Base-by-base conservation (phyloP, 1,140 invertebrate genomes). In the Kradibia gibbosae region DNA sequence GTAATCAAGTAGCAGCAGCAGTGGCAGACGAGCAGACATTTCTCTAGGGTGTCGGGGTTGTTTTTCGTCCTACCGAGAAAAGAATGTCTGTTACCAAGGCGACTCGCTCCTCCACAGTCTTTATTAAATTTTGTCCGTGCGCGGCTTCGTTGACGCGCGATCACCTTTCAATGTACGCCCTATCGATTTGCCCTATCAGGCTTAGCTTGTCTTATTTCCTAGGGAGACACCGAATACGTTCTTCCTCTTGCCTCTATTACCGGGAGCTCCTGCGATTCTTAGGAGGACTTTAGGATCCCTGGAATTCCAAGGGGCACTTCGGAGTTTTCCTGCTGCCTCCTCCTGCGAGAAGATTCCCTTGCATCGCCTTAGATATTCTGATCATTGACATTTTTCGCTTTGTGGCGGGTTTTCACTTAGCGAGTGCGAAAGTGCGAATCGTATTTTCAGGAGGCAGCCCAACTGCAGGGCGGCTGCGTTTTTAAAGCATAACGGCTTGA, bases 51-150 rank as follows among this genome's bases (percentile, higher is more conserved):
- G 3, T 39, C 7, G 20, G 34, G 34, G 34, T 39, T 39, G 34
- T 39, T 20, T 67, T 36, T 20, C 60, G 20, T 20, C 13, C 8
- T 10, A 15, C 31, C 5, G 60, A 36, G 20, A n/a, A 31, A 53
- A 67, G 55, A 39, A 20, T 17, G 39, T 45, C 25, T 45, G 70
- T 82, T 74, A 22, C 76, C 81, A 73, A n/a, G 81, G 36, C 71
- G 39, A 82, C 71, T 10, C 7, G 57, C 28, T 75, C 34, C 20
- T 67, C 20, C 76, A 28, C 15, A 45, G 62, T 20, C 42, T 72
- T 81, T 77, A 76, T 83, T 81, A 71, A 76, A 84, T 84, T 83
- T 82, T 82, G 57, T 65, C n/a, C 28, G 62, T 36, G 22, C 17
- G 53, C 28, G 36, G 34, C 3, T 17, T 53, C 50, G 20, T 8